These are phyloP conservation scores for Conus ventricosus DNA, from an alignment of 1,140 invertebrate species.

Conservation along the genomic window DNA sequence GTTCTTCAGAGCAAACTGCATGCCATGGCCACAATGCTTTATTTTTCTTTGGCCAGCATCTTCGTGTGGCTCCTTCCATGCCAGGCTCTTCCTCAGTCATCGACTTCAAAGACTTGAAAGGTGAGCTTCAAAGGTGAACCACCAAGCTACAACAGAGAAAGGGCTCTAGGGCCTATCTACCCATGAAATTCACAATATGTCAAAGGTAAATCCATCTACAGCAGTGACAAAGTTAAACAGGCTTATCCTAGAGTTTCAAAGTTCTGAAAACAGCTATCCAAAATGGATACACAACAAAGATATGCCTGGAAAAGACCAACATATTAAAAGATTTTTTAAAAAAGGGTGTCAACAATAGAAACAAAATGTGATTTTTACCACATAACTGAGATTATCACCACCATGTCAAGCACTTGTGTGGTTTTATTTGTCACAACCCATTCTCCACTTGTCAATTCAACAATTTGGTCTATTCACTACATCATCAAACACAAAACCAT, in stretches of 20 bases:
- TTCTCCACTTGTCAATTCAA: conserved; percentile 1
- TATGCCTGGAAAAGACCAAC: not conserved
- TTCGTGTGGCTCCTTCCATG: too few relatives aligned
- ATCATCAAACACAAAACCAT: not conserved
- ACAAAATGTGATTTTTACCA: not conserved
- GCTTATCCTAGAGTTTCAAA: not conserved
- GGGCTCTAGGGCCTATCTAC: too few relatives aligned
- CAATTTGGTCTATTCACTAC: conserved; percentile 7
- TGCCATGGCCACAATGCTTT: too few relatives aligned
- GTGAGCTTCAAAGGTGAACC: too few relatives aligned
- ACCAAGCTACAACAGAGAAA: too few relatives aligned
- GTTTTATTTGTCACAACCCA: not conserved
- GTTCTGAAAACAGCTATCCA: not conserved
- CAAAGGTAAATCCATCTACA: not conserved
- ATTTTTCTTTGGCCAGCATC: too few relatives aligned
- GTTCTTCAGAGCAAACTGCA: too few relatives aligned
- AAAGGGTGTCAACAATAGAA: not conserved
- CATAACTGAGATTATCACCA: not conserved
- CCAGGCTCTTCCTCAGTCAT: too few relatives aligned
- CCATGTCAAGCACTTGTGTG: not conserved
- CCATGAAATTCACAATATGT: not conserved
- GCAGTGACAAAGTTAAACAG: not conserved
- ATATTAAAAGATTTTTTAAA: not conserved
- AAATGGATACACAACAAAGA: not conserved
- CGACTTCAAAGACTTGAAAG: too few relatives aligned